phyloP scores from a whole-genome alignment of 1,140 invertebrate species.

The Drosophila tristis region DNA sequence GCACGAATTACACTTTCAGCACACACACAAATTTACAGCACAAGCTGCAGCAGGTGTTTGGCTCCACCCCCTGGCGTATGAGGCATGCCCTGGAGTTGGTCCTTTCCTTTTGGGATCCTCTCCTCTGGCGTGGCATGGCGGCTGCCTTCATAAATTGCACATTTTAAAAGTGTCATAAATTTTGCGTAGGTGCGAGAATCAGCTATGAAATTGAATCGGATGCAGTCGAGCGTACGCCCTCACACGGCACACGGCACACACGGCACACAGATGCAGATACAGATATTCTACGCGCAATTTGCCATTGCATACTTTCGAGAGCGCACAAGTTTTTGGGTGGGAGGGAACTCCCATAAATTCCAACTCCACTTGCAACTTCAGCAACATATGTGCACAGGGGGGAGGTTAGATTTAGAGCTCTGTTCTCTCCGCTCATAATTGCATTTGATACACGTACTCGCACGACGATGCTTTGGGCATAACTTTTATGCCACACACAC shows the following conservation, averaged over 20 bases:
- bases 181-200: conserved; percentile 66
- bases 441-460: conserved; percentile 32
- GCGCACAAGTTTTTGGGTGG: conserved; percentile 46
- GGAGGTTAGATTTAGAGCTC: conserved; percentile 33
- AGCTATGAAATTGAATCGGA: conserved; percentile 62
- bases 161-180: conserved; percentile 79
- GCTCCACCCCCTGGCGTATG: background rate
- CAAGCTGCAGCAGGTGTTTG: background rate
- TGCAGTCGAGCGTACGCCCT: conserved; percentile 22
- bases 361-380: conserved; percentile 29
- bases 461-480: background rate
- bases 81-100: background rate
- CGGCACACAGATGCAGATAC: background rate
- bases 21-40: conserved; percentile 26
- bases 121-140: background rate
- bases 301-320: conserved; percentile 63
- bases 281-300: conserved; percentile 25
- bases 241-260: background rate
- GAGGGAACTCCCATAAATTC: conserved; percentile 55
- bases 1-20: conserved; percentile 31
- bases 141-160: conserved; percentile 66
- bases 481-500: conserved; percentile 7
- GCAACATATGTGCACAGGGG: conserved; percentile 20
- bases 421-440: conserved; percentile 40
- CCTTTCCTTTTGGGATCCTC: no score